Evolutionary conservation across 2,797 vertebrate species (phyloP).

Genomic region (Bucorvus abyssinicus): DNA sequence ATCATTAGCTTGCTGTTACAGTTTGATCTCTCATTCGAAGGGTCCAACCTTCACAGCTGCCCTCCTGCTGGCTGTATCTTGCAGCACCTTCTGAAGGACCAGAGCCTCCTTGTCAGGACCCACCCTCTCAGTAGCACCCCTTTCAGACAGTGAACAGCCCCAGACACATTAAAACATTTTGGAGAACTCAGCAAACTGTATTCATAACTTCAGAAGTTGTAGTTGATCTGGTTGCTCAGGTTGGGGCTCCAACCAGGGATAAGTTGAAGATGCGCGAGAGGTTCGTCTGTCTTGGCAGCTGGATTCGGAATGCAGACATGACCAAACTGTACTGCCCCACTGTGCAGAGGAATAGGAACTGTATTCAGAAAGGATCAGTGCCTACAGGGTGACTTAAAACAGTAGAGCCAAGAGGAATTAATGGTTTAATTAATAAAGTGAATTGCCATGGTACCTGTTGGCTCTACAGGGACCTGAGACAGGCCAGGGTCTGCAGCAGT

Average conservation of each 20-base stretch:
- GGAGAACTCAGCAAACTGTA: background rate
- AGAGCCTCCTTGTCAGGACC: background rate
- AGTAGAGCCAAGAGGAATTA: background rate
- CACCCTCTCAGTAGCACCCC: background rate
- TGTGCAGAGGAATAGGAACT: background rate
- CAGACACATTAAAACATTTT: background rate
- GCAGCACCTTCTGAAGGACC: background rate
- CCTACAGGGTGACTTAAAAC: background rate
- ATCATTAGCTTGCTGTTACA: slow-evolving; percentile 24
- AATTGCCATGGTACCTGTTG: background rate
- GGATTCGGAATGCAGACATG: background rate
- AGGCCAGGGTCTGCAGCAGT: background rate
- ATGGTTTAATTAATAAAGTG: background rate
- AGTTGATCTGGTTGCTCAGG: background rate
- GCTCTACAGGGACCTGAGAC: background rate
- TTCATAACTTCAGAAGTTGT: background rate
- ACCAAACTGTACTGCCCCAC: background rate
- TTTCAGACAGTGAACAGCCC: background rate
- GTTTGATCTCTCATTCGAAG: slow-evolving; percentile 26
- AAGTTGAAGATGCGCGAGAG: background rate
- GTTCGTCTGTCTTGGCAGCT: background rate
- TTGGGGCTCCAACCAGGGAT: background rate
- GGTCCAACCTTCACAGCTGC: background rate
- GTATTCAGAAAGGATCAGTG: background rate
- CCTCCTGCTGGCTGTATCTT: background rate